phyloP scores from a whole-genome alignment of 1,140 invertebrate genomes.

The Coenobita brevimanus region DNA sequence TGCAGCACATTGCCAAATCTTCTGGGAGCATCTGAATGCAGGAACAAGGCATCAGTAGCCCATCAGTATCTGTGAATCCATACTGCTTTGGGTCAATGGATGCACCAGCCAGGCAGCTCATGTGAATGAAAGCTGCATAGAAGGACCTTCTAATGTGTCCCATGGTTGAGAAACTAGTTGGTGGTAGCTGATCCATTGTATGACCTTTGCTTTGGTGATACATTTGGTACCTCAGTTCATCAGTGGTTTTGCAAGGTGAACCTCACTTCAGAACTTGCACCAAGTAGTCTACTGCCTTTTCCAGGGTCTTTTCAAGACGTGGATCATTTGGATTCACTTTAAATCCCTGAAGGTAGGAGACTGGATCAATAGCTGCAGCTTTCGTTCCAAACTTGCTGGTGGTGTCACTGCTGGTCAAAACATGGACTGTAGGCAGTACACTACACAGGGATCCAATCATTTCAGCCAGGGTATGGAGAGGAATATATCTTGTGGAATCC shows the following conservation, averaged over 20 bases:
- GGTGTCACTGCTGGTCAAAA: too few species aligned
- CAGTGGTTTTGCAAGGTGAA: background rate
- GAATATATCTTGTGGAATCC: too few species aligned
- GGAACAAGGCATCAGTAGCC: background rate
- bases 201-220: background rate
- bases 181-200: conserved; percentile 1
- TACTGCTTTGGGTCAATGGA: background rate
- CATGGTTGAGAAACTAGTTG: background rate
- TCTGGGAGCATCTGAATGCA: background rate
- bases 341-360: too few species aligned
- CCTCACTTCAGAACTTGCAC: too few species aligned
- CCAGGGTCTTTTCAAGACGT: too few species aligned
- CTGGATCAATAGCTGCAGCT: too few species aligned
- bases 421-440: too few species aligned
- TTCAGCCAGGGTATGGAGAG: too few species aligned
- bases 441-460: too few species aligned
- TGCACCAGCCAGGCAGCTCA: background rate
- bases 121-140: background rate
- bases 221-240: background rate
- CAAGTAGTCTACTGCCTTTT: too few species aligned
- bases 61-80: background rate
- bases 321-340: too few species aligned
- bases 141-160: background rate
- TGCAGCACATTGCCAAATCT: background rate
- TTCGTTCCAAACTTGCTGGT: too few species aligned